phyloP scores from a whole-genome alignment of 2,888 invertebrate genomes.

The Stratiomys singularior region DNA sequence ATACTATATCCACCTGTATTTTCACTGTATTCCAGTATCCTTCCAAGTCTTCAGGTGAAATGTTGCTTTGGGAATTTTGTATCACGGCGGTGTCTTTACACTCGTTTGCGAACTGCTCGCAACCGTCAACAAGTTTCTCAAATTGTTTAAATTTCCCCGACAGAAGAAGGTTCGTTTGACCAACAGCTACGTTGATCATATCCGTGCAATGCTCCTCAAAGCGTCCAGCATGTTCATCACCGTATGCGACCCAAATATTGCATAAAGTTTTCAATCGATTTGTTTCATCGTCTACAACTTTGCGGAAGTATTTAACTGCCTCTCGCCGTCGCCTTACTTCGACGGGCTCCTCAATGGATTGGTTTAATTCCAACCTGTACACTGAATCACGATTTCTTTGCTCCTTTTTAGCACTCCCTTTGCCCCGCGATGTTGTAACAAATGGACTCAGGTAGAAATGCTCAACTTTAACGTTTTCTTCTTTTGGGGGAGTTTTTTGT shows the following conservation, averaged over 20 bases:
- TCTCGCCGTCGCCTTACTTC: conserved; percentile 25
- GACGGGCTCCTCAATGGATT: conserved; percentile 25
- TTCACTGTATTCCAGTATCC: conserved; percentile 74
- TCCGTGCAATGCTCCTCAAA: conserved; percentile 64
- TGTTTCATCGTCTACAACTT: conserved; percentile 66
- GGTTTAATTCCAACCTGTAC: conserved; percentile 54
- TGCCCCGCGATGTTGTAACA: conserved; percentile 69
- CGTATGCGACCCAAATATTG: conserved; percentile 66
- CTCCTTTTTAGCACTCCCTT: conserved; percentile 67
- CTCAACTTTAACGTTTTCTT: neutral
- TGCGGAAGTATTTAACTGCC: conserved; percentile 57
- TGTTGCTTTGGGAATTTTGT: conserved; percentile 59
- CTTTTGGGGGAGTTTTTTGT: conserved; percentile 41
- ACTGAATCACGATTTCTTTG: conserved; percentile 60
- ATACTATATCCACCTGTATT: conserved; percentile 38
- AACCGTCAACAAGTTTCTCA: conserved; percentile 67
- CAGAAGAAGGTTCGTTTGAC: conserved; percentile 78
- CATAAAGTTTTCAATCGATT: conserved; percentile 65
- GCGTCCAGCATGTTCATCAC: conserved; percentile 57
- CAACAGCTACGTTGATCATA: conserved; percentile 75
- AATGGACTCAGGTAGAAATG: conserved; percentile 63
- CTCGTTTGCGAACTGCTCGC: conserved; percentile 54
- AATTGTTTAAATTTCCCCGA: conserved; percentile 81
- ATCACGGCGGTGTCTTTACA: conserved; percentile 36
- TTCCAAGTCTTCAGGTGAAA: conserved; percentile 74